phyloP scores from a whole-genome alignment of 2,888 invertebrate genomes.

The Volucella bombylans region DNA sequence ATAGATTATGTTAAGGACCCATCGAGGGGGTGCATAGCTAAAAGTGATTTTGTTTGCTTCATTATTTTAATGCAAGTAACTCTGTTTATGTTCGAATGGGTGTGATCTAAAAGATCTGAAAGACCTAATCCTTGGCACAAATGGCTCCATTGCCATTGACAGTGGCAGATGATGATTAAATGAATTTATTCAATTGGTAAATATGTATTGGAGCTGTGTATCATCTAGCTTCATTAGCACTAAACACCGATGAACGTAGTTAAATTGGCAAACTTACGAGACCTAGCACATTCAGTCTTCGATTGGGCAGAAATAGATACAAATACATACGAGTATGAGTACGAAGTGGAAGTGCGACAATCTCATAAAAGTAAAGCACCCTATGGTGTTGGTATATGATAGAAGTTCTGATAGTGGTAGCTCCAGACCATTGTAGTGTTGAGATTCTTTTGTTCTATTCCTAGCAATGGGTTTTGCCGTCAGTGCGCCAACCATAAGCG shows the following conservation, averaged over 20 bases:
- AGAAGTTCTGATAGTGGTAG: slow-evolving; percentile 16
- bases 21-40: slow-evolving; percentile 54
- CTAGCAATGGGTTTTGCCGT: slow-evolving; percentile 63
- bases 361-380: slow-evolving; percentile 68
- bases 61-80: slow-evolving; percentile 63
- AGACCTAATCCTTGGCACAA: slow-evolving; percentile 8
- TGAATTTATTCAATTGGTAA: slow-evolving; percentile 57
- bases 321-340: background rate
- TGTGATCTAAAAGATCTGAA: slow-evolving; percentile 19
- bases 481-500: slow-evolving; percentile 66
- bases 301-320: slow-evolving; percentile 15
- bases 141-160: background rate
- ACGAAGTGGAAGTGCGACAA: slow-evolving; percentile 52
- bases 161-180: slow-evolving; percentile 28
- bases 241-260: slow-evolving; percentile 5
- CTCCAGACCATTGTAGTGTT: slow-evolving; percentile 61
- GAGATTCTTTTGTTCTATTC: slow-evolving; percentile 63
- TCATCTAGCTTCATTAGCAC: slow-evolving; percentile 18
- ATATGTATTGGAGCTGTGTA: slow-evolving; percentile 24
- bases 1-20: slow-evolving; percentile 68
- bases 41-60: slow-evolving; percentile 67
- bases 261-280: slow-evolving; percentile 41
- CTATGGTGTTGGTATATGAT: slow-evolving; percentile 19
- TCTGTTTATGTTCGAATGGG: background rate
- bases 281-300: background rate